Evolutionary conservation across 2,888 invertebrate genomes (phyloP).

Genomic region (Diarsia mendica): DNA sequence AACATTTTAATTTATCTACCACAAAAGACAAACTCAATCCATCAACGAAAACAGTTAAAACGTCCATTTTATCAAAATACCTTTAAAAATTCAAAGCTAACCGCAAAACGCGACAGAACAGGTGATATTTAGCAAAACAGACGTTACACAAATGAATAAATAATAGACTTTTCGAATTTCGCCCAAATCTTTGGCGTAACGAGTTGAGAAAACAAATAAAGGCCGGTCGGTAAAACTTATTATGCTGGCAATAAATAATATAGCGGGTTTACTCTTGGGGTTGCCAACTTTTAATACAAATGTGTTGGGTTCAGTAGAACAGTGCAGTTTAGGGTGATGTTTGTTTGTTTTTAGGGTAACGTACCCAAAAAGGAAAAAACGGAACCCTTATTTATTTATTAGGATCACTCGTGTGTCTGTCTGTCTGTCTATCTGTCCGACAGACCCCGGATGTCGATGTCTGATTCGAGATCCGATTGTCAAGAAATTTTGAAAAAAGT

Average conservation of each 20-base stretch:
- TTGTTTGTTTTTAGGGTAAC: constrained; percentile 20
- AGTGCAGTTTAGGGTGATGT: constrained; percentile 53
- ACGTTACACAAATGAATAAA: constrained; percentile 84
- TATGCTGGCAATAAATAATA: constrained; percentile 88
- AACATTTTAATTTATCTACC: not conserved
- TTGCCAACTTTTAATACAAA: constrained; percentile 81
- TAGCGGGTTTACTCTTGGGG: constrained; percentile 77
- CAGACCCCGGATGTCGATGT: too few relatives aligned
- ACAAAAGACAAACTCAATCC: constrained; percentile 27
- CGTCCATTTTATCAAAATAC: constrained; percentile 47
- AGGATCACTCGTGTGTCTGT: too few relatives aligned
- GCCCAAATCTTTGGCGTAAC: constrained; percentile 86
- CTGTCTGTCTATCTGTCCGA: too few relatives aligned
- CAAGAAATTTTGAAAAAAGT: too few relatives aligned
- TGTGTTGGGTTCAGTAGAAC: constrained; percentile 64
- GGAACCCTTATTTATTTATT: too few relatives aligned
- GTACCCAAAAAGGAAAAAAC: too few relatives aligned
- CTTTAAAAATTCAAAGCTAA: constrained; percentile 72
- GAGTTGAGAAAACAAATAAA: constrained; percentile 88
- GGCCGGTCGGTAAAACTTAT: constrained; percentile 79
- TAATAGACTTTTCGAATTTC: constrained; percentile 86
- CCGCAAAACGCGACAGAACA: constrained; percentile 64
- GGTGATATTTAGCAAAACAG: constrained; percentile 68
- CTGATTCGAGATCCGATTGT: too few relatives aligned
- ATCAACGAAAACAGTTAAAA: constrained; percentile 38